Evolutionary conservation across 1,140 invertebrate genomes (phyloP).

Genomic region (Drosophila suzukii): DNA sequence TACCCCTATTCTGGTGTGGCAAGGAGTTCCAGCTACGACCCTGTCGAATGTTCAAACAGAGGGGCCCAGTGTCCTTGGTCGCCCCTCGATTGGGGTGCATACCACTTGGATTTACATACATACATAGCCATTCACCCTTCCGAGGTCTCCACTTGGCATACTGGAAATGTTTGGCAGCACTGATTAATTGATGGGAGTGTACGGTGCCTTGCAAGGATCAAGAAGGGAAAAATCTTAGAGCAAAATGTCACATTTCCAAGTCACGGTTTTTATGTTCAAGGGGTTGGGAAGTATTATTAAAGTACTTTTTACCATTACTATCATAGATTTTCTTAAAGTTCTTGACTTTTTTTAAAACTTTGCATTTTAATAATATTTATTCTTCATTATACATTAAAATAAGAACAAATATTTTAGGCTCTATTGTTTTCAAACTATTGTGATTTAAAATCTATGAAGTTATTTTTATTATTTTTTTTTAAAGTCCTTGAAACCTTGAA

Average conservation of each 20-base stretch:
- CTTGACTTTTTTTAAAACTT: too few species aligned
- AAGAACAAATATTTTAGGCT: too few species aligned
- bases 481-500: too few species aligned
- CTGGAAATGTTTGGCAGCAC: conserved; percentile 37
- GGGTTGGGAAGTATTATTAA: not conserved
- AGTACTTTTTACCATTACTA: not conserved
- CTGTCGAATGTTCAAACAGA: conserved; percentile 26
- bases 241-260: conserved; percentile 18
- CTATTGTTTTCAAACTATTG: too few species aligned
- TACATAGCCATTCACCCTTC: conserved; percentile 14
- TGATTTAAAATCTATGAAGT: too few species aligned
- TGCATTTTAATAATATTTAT: too few species aligned
- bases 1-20: not conserved
- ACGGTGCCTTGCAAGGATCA: conserved; percentile 10
- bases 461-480: too few species aligned
- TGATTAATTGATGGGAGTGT: conserved; percentile 56
- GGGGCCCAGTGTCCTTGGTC: conserved; percentile 3
- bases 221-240: conserved; percentile 11
- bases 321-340: not conserved
- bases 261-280: not conserved
- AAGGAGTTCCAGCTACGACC: not conserved
- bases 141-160: conserved; percentile 21
- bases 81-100: conserved; percentile 20
- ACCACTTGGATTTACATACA: conserved; percentile 11
- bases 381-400: too few species aligned